Evolutionary conservation across 2,888 invertebrate species (phyloP).

Genomic region (Pomacea canaliculata): DNA sequence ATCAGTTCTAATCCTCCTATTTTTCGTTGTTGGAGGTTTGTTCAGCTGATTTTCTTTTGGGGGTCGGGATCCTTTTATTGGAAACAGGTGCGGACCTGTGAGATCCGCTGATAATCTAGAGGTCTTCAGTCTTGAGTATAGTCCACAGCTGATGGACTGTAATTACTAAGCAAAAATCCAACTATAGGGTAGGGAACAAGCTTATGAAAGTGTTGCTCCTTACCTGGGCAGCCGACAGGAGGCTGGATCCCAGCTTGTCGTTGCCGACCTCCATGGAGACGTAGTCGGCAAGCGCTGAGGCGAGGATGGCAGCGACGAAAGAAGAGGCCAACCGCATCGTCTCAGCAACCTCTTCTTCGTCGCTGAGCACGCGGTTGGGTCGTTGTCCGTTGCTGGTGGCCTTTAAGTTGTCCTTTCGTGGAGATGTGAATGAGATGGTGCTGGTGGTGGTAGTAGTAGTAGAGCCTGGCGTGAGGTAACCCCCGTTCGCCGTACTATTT

Average conservation of each 20-base stretch:
- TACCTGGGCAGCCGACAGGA: conserved; percentile 39
- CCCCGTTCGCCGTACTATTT: neutral
- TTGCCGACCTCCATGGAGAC: conserved; percentile 32
- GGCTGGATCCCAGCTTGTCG: conserved; percentile 16
- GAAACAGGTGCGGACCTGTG: too few relatives aligned
- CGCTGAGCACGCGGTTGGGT: conserved; percentile 6
- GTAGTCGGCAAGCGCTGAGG: conserved; percentile 40
- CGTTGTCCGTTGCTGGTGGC: neutral
- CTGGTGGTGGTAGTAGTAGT: neutral
- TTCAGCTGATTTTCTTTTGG: too few relatives aligned
- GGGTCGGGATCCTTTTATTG: too few relatives aligned
- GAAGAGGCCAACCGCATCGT: conserved; percentile 36
- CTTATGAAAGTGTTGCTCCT: neutral
- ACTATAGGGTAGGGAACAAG: too few relatives aligned
- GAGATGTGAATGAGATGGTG: neutral
- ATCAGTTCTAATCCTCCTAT: too few relatives aligned
- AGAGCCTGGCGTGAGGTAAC: neutral
- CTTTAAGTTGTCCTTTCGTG: neutral
- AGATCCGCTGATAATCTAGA: too few relatives aligned
- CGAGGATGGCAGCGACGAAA: conserved; percentile 45
- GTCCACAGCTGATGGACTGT: too few relatives aligned
- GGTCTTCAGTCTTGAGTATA: too few relatives aligned
- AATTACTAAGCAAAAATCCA: too few relatives aligned
- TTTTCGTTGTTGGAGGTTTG: too few relatives aligned
- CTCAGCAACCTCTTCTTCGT: conserved; percentile 36